These are phyloP conservation scores for Tenualosa ilisha DNA, from an alignment of 2,797 vertebrate species.

Conservation along the genomic window DNA sequence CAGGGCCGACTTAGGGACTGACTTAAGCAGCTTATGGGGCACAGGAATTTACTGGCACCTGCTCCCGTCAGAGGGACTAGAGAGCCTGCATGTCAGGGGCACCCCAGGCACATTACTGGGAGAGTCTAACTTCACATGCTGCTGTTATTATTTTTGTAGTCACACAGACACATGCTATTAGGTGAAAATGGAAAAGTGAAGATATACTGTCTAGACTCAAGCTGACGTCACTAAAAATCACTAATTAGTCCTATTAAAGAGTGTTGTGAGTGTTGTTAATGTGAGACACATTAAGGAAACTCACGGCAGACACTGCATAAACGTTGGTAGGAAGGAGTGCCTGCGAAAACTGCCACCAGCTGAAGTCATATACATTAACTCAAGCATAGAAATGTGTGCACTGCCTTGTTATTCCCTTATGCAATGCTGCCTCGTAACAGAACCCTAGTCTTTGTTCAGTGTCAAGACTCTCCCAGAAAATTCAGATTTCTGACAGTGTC, in stretches of 20 bases:
- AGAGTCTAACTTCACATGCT: constrained; percentile 32
- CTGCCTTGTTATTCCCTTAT: neutral
- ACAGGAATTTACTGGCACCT: constrained; percentile 45
- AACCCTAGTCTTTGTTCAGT: neutral
- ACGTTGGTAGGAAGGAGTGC: neutral
- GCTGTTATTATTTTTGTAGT: constrained; percentile 14
- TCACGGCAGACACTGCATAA: neutral
- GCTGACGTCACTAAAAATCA: neutral
- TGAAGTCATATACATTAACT: neutral
- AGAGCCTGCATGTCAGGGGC: constrained; percentile 26
- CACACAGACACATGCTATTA: neutral
- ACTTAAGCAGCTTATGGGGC: constrained; percentile 43
- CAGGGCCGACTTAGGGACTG: neutral
- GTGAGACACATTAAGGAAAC: neutral
- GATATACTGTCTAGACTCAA: neutral
- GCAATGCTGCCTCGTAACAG: neutral
- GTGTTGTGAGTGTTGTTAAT: neutral
- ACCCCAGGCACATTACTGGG: constrained; percentile 29
- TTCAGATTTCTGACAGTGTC: neutral
- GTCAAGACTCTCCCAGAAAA: neutral
- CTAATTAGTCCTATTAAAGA: no score
- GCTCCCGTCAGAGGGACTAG: constrained; percentile 16
- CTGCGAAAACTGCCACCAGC: neutral
- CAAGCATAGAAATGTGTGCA: neutral
- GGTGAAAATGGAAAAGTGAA: neutral